Conservation (phyloP, 2,888 invertebrate genomes). For the Cephus spinipes region DNA sequence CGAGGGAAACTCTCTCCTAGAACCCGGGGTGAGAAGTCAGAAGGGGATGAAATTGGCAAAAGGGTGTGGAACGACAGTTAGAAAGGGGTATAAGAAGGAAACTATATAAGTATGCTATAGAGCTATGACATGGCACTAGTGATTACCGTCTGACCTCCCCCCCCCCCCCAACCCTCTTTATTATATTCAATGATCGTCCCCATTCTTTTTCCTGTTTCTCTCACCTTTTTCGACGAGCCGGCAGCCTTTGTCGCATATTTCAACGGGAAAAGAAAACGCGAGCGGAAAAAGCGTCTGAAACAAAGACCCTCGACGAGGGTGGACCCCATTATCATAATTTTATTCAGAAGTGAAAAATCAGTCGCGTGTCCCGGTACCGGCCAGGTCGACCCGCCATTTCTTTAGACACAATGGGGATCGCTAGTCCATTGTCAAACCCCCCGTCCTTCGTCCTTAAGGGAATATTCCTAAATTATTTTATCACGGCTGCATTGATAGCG, state of each 20-base stretch:
- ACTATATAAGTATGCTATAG: not conserved
- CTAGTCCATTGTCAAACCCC: conserved; percentile 43
- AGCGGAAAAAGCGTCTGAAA: conserved; percentile 39
- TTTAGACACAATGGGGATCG: conserved; percentile 48
- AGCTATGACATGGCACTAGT: not conserved
- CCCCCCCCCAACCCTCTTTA: not conserved
- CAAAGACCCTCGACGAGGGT: conserved; percentile 42
- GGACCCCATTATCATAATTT: conserved; percentile 59
- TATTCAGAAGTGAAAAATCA: conserved; percentile 61
- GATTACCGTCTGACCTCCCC: not conserved
- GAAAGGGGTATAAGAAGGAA: not conserved
- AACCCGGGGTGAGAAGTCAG: not conserved
- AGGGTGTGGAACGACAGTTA: not conserved
- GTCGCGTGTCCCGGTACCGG: conserved; percentile 40
- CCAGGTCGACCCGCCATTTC: conserved; percentile 37
- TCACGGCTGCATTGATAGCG: conserved; percentile 32
- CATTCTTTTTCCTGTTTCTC: conserved; percentile 3
- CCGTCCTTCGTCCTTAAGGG: conserved; percentile 24
- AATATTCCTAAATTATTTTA: conserved; percentile 45
- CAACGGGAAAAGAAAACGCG: conserved; percentile 28
- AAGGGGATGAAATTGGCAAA: conserved; percentile 9
- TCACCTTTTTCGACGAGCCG: conserved; percentile 15
- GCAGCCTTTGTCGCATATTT: conserved; percentile 30
- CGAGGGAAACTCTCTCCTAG: not conserved
- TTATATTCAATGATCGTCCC: conserved; percentile 2